Percentiles rank a stretch among this genome's conserved stretches.
Conservation (phyloP, 2,797 vertebrate genomes). For the Acestrorhynchus altus region DNA sequence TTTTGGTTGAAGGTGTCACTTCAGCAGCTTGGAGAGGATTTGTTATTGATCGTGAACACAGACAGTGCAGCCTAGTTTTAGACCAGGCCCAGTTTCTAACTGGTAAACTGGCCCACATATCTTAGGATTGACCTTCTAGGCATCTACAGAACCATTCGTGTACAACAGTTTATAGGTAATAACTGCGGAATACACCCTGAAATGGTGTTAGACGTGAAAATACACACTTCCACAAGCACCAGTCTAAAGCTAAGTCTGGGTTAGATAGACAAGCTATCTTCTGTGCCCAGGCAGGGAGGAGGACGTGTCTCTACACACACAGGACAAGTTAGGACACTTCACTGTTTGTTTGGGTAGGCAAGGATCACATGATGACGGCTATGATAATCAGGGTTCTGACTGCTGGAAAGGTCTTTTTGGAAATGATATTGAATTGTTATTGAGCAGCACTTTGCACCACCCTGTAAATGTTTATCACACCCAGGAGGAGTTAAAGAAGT, state of each 20-base stretch:
- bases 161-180: no score
- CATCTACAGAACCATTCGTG: no score
- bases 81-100: no score
- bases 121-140: no score
- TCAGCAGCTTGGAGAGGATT: no score
- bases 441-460: not conserved
- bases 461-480: not conserved
- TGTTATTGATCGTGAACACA: no score
- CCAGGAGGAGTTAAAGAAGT: constrained; percentile 31
- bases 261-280: not conserved
- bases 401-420: no score
- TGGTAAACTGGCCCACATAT: no score
- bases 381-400: not conserved
- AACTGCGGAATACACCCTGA: no score
- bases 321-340: not conserved
- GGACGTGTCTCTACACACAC: not conserved
- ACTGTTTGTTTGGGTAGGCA: not conserved
- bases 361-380: not conserved
- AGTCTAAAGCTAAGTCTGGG: not conserved
- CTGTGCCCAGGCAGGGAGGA: not conserved
- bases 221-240: not conserved
- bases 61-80: no score
- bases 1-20: no score
- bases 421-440: not conserved
- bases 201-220: not conserved